Base-by-base conservation (phyloP, 2,888 invertebrate species). In the Abrostola tripartita region DNA sequence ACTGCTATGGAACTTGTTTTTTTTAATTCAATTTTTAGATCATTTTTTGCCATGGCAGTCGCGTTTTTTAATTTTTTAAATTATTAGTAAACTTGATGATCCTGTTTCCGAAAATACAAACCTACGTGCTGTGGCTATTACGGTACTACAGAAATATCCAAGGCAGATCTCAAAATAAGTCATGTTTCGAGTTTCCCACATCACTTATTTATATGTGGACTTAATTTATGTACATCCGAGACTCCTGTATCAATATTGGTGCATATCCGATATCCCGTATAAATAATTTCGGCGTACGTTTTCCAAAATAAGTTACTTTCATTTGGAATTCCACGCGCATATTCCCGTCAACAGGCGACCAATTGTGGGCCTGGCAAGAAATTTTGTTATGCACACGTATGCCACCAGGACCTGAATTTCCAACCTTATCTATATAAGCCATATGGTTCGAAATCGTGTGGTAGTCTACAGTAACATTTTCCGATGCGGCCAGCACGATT, bases 271-370 rank as follows among this genome's bases (percentile, higher is more conserved):
- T 71, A 65, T 65, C 52, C 61, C 6, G 44, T 60, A 72, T 77
- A 55, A 79, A 79, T 77, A 79, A 77, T 74, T 74, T 70, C 24
- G 62, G 37, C 53, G 44, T 64, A 14, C 53, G 73, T 71, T 74
- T 76, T 72, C 74, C 74, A 63, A 78, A 76, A 73, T 71, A 71
- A 74, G 70, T 74, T 69, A 71, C 67, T 69, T 72, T 63, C 64
- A 81, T 80, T 77, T 66, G 59, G 60, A 68, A 84, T 84, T 81
- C 76, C 74, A 80, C 74, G 76, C 77, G 83, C 75, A 82, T 72
- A 85, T 85, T 85, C 85, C 85, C 85, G 81, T 78, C 84, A 79
- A 79, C 85, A 81, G 69, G 65, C 75, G 68, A 51, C 77, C 78
- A 81, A 80, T 83, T 79, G 74, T 63, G 71, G 65, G 59, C 66